Percentiles rank a stretch among this genome's conserved stretches.
Evolutionary conservation across 53 echinoderm and acorn worm genomes (phyloP).

Genomic region (Henricia sp.): DNA sequence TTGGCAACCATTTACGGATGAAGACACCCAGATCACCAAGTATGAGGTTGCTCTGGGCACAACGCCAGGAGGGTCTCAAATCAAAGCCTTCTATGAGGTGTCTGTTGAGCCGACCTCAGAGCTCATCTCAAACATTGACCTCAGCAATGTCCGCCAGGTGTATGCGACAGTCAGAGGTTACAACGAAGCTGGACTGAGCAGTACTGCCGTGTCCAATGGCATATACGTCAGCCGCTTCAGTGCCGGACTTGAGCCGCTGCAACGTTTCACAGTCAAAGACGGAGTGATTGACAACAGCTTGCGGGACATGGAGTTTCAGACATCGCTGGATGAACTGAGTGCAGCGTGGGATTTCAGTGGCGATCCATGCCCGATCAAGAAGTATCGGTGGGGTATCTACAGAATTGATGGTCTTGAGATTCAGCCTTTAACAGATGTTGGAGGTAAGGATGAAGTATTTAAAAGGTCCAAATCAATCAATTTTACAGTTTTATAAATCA

Average conservation of each 20-base stretch:
- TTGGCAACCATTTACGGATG: slow-evolving; percentile 45
- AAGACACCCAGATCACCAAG: slow-evolving; percentile 54
- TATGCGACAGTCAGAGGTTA: slow-evolving; percentile 45
- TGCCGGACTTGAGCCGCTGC: slow-evolving; percentile 15
- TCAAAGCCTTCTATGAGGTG: slow-evolving; percentile 50
- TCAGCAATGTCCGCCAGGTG: slow-evolving; percentile 8
- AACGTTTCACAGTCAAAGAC: slow-evolving; percentile 20
- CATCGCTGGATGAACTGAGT: slow-evolving; percentile 17
- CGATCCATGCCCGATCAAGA: slow-evolving; percentile 24
- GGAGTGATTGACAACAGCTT: neutral
- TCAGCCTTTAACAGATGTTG: slow-evolving; percentile 27
- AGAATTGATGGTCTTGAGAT: slow-evolving; percentile 26
- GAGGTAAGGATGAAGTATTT: slow-evolving; percentile 1
- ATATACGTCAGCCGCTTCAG: slow-evolving; percentile 34
- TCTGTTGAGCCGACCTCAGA: slow-evolving; percentile 22
- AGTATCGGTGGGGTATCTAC: slow-evolving; percentile 54
- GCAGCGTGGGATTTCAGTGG: slow-evolving; percentile 62
- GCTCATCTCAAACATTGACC: slow-evolving; percentile 29
- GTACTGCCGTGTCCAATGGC: slow-evolving; percentile 23
- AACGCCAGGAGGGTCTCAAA: slow-evolving; percentile 59
- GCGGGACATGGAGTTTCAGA: slow-evolving; percentile 17
- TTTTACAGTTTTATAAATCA: neutral
- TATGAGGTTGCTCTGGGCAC: slow-evolving; percentile 67
- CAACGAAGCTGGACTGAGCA: slow-evolving; percentile 61
- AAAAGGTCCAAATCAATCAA: neutral